These are phyloP conservation scores for Platanista minor DNA, from an alignment of 2,113 vertebrate genomes.

Conservation along the genomic window DNA sequence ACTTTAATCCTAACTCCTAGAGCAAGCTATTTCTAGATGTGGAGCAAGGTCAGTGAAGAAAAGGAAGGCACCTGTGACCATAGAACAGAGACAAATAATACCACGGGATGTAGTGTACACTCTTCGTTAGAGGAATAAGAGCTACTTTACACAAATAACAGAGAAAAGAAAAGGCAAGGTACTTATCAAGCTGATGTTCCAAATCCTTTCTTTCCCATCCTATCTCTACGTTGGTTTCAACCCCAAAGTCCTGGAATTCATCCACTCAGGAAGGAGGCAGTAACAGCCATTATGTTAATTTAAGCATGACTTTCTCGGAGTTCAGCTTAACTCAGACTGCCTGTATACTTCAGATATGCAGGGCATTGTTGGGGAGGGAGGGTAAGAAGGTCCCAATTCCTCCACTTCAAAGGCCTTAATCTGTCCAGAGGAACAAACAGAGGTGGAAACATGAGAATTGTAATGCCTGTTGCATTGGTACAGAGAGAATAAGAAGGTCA, in stretches of 20 bases:
- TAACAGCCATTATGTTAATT: neutral
- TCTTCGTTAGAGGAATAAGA: neutral
- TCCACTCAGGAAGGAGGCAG: neutral
- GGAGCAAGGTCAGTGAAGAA: neutral
- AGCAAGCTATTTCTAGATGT: neutral
- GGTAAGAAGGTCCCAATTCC: too few relatives aligned
- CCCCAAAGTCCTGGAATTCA: neutral
- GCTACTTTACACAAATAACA: neutral
- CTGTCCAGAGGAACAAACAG: neutral
- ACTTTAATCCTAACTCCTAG: neutral
- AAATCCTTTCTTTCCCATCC: neutral
- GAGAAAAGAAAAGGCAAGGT: neutral
- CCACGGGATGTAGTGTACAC: fast-evolving
- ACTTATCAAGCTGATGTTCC: neutral
- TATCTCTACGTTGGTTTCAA: neutral
- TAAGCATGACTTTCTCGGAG: neutral
- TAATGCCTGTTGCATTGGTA: fast-evolving
- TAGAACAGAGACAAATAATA: neutral
- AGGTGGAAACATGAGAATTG: neutral
- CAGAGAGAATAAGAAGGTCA: neutral
- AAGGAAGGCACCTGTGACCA: neutral
- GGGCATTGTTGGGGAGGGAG: fast-evolving
- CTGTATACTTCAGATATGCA: neutral
- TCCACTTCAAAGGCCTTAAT: neutral
- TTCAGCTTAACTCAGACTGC: neutral